Evolutionary conservation across 2,797 vertebrate species (phyloP).

Genomic region (Australoheros facetus): DNA sequence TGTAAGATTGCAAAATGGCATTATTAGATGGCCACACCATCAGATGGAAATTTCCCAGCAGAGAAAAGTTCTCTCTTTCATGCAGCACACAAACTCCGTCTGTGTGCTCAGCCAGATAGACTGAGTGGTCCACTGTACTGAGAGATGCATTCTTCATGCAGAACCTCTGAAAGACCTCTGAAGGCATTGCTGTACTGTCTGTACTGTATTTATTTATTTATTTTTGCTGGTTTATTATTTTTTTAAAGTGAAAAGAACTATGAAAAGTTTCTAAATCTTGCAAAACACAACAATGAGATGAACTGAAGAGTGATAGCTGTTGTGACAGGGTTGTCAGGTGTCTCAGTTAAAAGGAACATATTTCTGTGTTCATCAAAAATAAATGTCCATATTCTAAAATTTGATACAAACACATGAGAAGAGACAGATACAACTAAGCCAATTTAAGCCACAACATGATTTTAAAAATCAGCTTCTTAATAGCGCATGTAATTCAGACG

Average conservation of each 20-base stretch:
- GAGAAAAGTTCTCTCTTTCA: neutral
- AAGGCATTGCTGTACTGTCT: neutral
- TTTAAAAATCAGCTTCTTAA: neutral
- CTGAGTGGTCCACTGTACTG: neutral
- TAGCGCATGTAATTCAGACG: neutral
- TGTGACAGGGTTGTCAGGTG: neutral
- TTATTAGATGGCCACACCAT: neutral
- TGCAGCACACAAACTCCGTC: neutral
- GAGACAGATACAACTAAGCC: neutral
- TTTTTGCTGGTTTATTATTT: neutral
- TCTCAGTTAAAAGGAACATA: neutral
- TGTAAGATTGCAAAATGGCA: neutral
- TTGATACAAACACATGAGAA: neutral
- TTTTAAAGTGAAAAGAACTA: neutral
- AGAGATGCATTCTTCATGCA: neutral
- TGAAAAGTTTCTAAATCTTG: neutral
- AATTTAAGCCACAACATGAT: neutral
- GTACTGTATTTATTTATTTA: accelerated
- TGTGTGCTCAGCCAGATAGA: neutral
- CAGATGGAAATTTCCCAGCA: neutral
- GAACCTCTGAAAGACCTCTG: neutral
- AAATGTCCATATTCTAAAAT: neutral
- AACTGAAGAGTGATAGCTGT: neutral
- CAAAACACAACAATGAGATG: neutral
- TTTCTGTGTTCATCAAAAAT: neutral